Percentiles rank a stretch among this genome's conserved stretches.
These are phyloP conservation scores for Drosophila melanosoma DNA, from an alignment of 2,888 invertebrate species.

Conservation along the genomic window DNA sequence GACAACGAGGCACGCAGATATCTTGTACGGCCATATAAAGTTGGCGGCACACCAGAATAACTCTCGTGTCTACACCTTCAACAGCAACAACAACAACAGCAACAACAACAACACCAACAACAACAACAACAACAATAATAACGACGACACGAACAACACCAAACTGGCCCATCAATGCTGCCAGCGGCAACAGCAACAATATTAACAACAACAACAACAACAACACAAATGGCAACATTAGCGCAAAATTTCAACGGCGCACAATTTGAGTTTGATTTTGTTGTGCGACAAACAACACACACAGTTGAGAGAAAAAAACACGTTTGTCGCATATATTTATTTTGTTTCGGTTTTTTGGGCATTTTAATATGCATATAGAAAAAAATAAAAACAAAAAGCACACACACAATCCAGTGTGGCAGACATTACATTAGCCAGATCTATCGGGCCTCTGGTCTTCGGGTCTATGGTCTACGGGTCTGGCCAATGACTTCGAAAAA, in stretches of 20 bases:
- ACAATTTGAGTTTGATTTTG: conserved; percentile 79
- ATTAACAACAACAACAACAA: conserved; percentile 42
- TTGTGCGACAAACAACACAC: conserved; percentile 55
- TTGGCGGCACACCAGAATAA: conserved; percentile 70
- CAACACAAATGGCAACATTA: conserved; percentile 77
- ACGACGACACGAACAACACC: conserved; percentile 47
- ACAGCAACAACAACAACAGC: conserved; percentile 31
- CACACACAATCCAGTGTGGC: conserved; percentile 38
- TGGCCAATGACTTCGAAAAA: conserved; percentile 77
- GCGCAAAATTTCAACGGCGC: conserved; percentile 76
- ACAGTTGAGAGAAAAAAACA: conserved; percentile 51
- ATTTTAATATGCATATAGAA: conserved; percentile 61
- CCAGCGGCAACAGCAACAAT: conserved; percentile 37
- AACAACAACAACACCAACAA: conserved; percentile 52
- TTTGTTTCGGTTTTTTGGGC: conserved; percentile 69
- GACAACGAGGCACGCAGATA: conserved; percentile 61
- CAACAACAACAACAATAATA: conserved; percentile 15
- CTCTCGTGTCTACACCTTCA: conserved; percentile 70
- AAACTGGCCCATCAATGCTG: conserved; percentile 71
- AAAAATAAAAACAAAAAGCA: conserved; percentile 27
- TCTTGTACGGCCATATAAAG: conserved; percentile 70
- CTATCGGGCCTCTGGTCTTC: conserved; percentile 39
- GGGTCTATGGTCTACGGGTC: conserved; percentile 23
- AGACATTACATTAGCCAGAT: conserved; percentile 59
- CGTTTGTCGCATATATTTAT: conserved; percentile 75